These are phyloP conservation scores for Variabilichromis moorii DNA, from an alignment of 2,113 vertebrate genomes.

Conservation along the genomic window DNA sequence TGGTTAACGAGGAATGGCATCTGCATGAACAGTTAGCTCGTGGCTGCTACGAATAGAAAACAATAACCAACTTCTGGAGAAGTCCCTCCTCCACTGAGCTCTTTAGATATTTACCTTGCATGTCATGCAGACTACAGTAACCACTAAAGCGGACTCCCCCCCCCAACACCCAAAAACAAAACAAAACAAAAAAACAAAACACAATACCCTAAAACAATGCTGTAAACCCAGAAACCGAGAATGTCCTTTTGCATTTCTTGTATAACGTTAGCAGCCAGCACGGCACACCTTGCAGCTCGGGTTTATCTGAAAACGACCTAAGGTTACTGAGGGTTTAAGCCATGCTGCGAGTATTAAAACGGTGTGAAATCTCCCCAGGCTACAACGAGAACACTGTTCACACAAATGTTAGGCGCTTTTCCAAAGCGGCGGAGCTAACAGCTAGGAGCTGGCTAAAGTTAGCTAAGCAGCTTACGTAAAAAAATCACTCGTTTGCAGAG, in stretches of 20 bases:
- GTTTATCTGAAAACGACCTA: not conserved
- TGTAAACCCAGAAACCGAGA: not conserved
- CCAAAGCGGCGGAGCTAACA: constrained; percentile 4
- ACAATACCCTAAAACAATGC: not conserved
- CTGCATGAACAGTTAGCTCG: not conserved
- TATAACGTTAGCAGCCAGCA: not conserved
- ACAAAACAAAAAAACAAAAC: not conserved
- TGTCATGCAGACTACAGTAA: not conserved
- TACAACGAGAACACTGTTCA: not conserved
- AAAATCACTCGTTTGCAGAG: not conserved
- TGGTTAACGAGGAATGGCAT: not conserved
- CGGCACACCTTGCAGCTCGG: too few species aligned
- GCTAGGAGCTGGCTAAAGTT: not conserved
- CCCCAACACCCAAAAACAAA: not conserved
- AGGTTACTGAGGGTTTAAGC: not conserved
- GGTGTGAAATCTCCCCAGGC: not conserved
- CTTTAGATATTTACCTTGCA: not conserved
- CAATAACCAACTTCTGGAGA: not conserved
- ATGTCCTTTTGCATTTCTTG: not conserved
- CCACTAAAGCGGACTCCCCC: not conserved
- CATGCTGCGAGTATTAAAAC: not conserved
- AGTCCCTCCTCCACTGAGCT: not conserved
- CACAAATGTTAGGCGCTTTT: not conserved
- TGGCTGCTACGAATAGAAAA: not conserved
- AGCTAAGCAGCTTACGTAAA: not conserved